Percentiles rank a stretch among this genome's conserved stretches.
Conservation (phyloP, 2,888 invertebrate genomes). For the Thecophora atra region DNA sequence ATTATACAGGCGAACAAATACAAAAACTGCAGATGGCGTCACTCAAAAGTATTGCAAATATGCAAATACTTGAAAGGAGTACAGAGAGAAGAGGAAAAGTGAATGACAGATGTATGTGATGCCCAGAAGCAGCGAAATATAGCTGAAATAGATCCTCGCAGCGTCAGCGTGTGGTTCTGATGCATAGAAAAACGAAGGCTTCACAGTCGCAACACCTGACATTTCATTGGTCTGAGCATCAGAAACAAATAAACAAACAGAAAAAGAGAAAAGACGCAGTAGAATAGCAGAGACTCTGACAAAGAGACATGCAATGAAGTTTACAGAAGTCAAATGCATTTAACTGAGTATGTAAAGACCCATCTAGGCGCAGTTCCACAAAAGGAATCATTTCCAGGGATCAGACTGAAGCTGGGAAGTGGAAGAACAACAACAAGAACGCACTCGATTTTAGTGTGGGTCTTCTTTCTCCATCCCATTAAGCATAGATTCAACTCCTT, state of each 20-base stretch:
- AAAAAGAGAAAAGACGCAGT: not conserved
- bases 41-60: slow-evolving; percentile 16
- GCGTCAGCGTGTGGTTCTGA: not conserved
- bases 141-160: too few species aligned
- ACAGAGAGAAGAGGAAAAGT: not conserved
- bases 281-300: not conserved
- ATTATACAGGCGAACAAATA: slow-evolving; percentile 22
- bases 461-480: too few species aligned
- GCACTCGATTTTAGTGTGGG: not conserved
- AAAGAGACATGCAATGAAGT: not conserved
- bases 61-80: slow-evolving; percentile 18
- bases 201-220: not conserved
- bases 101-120: not conserved
- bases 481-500: not conserved
- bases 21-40: not conserved
- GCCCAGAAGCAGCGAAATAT: not conserved
- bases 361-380: too few species aligned
- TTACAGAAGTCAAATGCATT: too few species aligned
- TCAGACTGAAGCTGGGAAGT: too few species aligned
- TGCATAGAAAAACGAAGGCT: not conserved
- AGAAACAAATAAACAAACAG: not conserved
- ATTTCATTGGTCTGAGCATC: slow-evolving; percentile 14
- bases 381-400: too few species aligned
- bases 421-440: slow-evolving; percentile 1
- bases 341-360: too few species aligned